phyloP scores from a whole-genome alignment of 2,113 vertebrate species.

The Arothron firmamentum region DNA sequence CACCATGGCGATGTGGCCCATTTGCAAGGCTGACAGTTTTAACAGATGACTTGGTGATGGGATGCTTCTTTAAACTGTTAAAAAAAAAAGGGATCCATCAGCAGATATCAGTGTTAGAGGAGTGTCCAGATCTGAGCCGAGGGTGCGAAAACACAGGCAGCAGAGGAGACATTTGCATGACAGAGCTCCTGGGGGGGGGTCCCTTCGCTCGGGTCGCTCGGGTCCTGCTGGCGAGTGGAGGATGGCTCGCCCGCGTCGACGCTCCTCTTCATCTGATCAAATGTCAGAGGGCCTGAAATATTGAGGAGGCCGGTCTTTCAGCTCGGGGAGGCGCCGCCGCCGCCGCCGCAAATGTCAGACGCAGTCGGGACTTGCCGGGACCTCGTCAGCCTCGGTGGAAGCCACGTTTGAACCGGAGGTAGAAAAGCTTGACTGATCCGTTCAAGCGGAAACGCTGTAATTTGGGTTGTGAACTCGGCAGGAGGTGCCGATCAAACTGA shows the following conservation, averaged over 20 bases:
- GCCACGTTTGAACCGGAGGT: constrained; percentile 12
- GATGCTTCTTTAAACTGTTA: too few relatives aligned
- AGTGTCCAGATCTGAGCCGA: too few relatives aligned
- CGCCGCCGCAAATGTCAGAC: constrained; percentile 49
- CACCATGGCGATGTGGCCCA: background rate
- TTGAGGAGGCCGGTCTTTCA: constrained; percentile 45
- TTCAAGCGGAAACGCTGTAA: background rate
- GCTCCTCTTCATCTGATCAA: constrained; percentile 48
- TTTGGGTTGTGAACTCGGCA: too few relatives aligned
- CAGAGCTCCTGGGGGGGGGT: too few relatives aligned
- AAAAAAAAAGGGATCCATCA: too few relatives aligned
- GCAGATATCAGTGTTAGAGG: too few relatives aligned
- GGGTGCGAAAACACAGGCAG: too few relatives aligned
- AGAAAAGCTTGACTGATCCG: constrained; percentile 3
- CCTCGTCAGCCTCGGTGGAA: too few relatives aligned
- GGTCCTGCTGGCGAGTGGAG: constrained; percentile 20
- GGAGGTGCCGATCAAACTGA: too few relatives aligned
- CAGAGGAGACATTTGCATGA: too few relatives aligned
- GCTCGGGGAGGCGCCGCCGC: constrained; percentile 31
- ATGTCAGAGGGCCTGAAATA: constrained; percentile 53
- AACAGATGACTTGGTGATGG: background rate
- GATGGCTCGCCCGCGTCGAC: constrained; percentile 35
- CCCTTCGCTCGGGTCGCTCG: background rate
- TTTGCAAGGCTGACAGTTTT: background rate
- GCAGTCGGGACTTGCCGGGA: constrained; percentile 16